Conservation (phyloP, 2,888 invertebrate genomes). For the Idaea aversata region DNA sequence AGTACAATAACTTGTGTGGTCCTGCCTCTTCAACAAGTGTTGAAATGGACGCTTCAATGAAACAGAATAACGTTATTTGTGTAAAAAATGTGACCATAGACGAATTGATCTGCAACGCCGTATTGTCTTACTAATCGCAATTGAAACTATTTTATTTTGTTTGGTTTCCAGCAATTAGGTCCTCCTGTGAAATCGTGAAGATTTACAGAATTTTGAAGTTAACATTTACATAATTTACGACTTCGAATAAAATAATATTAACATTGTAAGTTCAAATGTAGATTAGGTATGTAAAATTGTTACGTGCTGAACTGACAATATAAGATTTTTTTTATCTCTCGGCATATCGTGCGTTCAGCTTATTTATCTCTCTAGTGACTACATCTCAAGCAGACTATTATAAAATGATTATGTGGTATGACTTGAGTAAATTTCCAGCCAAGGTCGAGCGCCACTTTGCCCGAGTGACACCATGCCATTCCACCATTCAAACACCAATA, state of each 20-base stretch:
- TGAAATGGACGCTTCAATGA: neutral
- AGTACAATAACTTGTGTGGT: neutral
- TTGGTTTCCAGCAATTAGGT: neutral
- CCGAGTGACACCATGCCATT: neutral
- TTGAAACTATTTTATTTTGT: neutral
- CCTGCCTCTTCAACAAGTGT: neutral
- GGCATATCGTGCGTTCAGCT: neutral
- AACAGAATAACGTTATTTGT: neutral
- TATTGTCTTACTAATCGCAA: constrained; percentile 1
- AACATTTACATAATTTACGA: neutral
- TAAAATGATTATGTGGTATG: neutral
- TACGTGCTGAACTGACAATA: neutral
- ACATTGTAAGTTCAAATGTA: neutral
- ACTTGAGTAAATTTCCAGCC: neutral
- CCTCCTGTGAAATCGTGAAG: too few species aligned
- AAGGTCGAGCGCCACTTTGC: neutral
- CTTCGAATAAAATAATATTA: neutral
- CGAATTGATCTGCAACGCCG: neutral
- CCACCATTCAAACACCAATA: neutral
- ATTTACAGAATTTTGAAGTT: too few species aligned
- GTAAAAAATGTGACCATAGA: neutral
- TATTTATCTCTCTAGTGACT: neutral
- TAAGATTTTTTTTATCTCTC: neutral
- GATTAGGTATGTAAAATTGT: neutral
- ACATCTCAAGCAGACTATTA: neutral